phyloP scores from a whole-genome alignment of 2,888 invertebrate species.

The Epistrophe grossulariae region DNA sequence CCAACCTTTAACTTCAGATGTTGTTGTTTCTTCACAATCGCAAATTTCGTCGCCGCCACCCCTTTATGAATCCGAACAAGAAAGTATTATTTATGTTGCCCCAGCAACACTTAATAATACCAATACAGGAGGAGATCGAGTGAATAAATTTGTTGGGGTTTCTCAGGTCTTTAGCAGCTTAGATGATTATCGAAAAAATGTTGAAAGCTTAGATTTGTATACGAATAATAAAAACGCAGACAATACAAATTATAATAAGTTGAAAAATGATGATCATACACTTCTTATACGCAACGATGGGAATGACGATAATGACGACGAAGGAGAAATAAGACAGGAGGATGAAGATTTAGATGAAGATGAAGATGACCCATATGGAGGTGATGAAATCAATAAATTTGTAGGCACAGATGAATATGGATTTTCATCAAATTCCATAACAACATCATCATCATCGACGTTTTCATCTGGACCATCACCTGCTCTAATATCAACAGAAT shows the following conservation, averaged over 20 bases:
- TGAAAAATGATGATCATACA: slow-evolving; percentile 76
- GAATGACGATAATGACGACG: slow-evolving; percentile 65
- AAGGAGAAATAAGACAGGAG: slow-evolving; percentile 74
- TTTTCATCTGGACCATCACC: slow-evolving; percentile 83
- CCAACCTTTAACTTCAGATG: slow-evolving; percentile 10
- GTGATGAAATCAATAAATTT: slow-evolving; percentile 80
- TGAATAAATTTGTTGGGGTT: slow-evolving; percentile 84
- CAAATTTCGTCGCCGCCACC: neutral
- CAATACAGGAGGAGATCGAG: slow-evolving; percentile 78
- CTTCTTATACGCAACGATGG: slow-evolving; percentile 1
- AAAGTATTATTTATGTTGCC: neutral
- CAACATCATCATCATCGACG: slow-evolving; percentile 83
- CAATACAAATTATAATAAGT: neutral
- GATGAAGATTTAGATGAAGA: slow-evolving; percentile 20
- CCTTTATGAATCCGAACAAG: neutral
- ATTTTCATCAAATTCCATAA: slow-evolving; percentile 80
- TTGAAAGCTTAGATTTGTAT: slow-evolving; percentile 78
- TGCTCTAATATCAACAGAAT: slow-evolving; percentile 79
- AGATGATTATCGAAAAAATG: slow-evolving; percentile 85
- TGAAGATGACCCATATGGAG: slow-evolving; percentile 63
- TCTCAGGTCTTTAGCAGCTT: slow-evolving; percentile 88
- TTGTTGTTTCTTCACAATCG: neutral
- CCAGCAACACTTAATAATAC: neutral
- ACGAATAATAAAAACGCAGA: slow-evolving; percentile 35
- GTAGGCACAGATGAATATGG: slow-evolving; percentile 73